Evolutionary conservation across 2,797 vertebrate species (phyloP).

Genomic region (Bradypodion pumilum): DNA sequence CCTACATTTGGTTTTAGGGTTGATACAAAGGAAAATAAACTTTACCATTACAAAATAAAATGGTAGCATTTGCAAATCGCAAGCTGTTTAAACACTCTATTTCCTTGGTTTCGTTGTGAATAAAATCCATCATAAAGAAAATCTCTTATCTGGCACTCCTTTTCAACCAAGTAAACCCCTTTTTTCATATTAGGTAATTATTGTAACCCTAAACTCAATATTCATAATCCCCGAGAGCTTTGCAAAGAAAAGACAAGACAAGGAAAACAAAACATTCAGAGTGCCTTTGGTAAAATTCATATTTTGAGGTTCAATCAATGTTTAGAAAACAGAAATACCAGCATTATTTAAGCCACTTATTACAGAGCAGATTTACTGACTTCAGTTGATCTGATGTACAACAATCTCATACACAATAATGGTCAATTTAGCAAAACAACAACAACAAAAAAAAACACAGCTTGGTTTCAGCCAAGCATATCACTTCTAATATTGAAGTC

Average conservation of each 20-base stretch:
- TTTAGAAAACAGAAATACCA: background rate
- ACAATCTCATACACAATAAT: background rate
- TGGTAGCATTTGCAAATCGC: constrained; percentile 3
- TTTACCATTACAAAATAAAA: background rate
- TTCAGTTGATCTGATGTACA: background rate
- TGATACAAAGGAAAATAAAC: background rate
- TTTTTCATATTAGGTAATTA: constrained; percentile 10
- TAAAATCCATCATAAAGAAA: background rate
- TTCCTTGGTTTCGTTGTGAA: background rate
- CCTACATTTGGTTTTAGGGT: background rate
- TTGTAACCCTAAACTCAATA: constrained; percentile 3
- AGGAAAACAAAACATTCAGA: background rate
- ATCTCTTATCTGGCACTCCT: background rate
- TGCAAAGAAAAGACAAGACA: background rate
- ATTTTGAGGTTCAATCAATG: background rate
- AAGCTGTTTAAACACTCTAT: constrained; percentile 5
- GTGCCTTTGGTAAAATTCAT: background rate
- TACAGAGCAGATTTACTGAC: background rate
- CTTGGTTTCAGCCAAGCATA: background rate
- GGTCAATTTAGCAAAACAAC: background rate
- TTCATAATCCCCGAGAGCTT: constrained; percentile 9
- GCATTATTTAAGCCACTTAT: background rate
- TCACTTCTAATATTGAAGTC: background rate
- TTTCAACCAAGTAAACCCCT: constrained; percentile 3
- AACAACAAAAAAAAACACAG: too few species aligned